Conservation (phyloP, 2,797 vertebrate species). For the Onychomys arenicola region DNA sequence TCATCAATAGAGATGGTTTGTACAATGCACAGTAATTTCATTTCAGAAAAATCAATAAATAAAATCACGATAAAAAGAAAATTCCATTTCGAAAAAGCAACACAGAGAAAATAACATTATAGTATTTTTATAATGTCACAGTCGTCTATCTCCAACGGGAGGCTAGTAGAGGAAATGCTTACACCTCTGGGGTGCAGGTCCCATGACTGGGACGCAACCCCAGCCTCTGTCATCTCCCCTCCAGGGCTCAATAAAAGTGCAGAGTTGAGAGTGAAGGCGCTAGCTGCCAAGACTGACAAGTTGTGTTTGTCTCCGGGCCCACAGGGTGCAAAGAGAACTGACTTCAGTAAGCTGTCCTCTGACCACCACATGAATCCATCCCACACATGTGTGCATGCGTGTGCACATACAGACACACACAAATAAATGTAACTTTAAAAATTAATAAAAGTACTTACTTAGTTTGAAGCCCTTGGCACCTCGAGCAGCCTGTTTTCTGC, state of each 20-base stretch:
- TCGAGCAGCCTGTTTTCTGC: neutral
- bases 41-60: constrained; percentile 90
- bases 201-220: neutral
- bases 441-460: neutral
- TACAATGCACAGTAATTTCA: constrained; percentile 94
- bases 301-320: neutral
- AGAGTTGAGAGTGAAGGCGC: neutral
- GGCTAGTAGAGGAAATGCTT: neutral
- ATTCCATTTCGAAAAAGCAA: neutral
- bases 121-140: neutral
- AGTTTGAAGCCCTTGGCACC: neutral
- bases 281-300: neutral
- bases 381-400: neutral
- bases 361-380: no score
- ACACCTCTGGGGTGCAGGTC: neutral
- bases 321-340: neutral
- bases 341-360: neutral
- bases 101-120: constrained; percentile 36
- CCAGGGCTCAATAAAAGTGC: neutral
- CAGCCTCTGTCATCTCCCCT: neutral
- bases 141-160: neutral
- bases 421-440: neutral
- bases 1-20: constrained; percentile 94
- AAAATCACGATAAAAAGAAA: constrained; percentile 8
- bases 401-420: no score